These are phyloP conservation scores for Sorex fumeus DNA, from an alignment of 2,113 vertebrate genomes.

Conservation along the genomic window DNA sequence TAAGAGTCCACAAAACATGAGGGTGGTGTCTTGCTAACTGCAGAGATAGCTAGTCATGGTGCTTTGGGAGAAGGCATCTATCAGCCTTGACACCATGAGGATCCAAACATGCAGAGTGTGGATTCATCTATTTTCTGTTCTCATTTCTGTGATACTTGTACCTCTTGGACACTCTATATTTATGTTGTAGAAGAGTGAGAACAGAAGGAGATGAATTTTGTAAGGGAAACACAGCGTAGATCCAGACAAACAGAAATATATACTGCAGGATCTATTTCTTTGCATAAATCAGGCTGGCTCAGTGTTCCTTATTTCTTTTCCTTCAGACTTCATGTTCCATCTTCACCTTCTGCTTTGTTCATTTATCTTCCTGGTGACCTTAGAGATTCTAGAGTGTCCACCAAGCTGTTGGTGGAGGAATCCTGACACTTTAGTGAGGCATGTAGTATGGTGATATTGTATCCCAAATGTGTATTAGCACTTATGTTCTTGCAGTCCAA, in stretches of 20 bases:
- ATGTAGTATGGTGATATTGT: no score
- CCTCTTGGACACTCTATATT: not conserved
- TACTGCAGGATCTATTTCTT: not conserved
- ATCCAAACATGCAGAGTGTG: not conserved
- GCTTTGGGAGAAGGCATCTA: not conserved
- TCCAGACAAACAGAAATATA: not conserved
- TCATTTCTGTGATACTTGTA: not conserved
- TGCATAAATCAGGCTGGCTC: not conserved
- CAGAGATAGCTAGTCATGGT: not conserved
- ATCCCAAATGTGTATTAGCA: no score
- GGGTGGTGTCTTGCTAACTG: not conserved
- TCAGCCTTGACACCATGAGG: not conserved
- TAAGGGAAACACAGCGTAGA: not conserved
- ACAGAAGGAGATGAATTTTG: not conserved
- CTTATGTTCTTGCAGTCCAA: no score
- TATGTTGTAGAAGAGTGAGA: not conserved
- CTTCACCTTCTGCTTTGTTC: not conserved
- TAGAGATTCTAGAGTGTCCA: not conserved
- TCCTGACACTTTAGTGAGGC: no score
- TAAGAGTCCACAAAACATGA: not conserved
- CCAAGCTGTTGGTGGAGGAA: no score
- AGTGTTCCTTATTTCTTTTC: not conserved
- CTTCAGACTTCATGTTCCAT: not conserved
- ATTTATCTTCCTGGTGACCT: not conserved
- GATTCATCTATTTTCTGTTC: constrained; percentile 17